Conservation (phyloP, 2,113 vertebrate species). For the Saccopteryx bilineata region DNA sequence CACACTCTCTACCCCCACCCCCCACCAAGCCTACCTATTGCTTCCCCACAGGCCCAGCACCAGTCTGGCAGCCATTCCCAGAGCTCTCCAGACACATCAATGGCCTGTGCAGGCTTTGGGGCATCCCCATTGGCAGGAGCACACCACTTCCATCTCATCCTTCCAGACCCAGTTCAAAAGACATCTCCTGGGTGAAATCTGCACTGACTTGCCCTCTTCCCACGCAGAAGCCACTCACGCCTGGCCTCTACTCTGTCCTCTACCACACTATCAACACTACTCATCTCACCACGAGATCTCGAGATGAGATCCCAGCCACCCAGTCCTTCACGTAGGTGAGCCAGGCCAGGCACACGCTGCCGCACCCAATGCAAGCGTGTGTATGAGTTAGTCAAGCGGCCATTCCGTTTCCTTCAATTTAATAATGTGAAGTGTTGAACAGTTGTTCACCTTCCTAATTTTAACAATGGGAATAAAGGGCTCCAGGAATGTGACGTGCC, state of each 20-base stretch:
- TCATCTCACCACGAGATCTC: not conserved
- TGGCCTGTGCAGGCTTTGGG: not conserved
- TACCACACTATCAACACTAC: not conserved
- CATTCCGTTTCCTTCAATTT: slow-evolving; percentile 62
- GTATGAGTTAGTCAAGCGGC: not conserved
- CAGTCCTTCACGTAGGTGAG: not conserved
- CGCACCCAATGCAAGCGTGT: not conserved
- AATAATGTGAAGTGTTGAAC: not conserved
- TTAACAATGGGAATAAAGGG: slow-evolving; percentile 52
- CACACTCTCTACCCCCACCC: not conserved
- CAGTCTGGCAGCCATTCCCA: not conserved
- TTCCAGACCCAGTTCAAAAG: not conserved
- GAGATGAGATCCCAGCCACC: not conserved
- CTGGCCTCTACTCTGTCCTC: not conserved
- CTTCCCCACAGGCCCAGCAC: not conserved
- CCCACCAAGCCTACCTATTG: not conserved
- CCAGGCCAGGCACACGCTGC: not conserved
- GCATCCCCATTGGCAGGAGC: not conserved
- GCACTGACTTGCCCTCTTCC: not conserved
- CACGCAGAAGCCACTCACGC: not conserved
- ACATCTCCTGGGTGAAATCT: not conserved
- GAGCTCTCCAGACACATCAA: not conserved
- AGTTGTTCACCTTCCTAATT: not conserved
- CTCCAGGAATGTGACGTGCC: slow-evolving; percentile 39
- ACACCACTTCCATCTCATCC: not conserved